phyloP scores from a whole-genome alignment of 2,113 vertebrate genomes.

The Henicopernis longicauda region DNA sequence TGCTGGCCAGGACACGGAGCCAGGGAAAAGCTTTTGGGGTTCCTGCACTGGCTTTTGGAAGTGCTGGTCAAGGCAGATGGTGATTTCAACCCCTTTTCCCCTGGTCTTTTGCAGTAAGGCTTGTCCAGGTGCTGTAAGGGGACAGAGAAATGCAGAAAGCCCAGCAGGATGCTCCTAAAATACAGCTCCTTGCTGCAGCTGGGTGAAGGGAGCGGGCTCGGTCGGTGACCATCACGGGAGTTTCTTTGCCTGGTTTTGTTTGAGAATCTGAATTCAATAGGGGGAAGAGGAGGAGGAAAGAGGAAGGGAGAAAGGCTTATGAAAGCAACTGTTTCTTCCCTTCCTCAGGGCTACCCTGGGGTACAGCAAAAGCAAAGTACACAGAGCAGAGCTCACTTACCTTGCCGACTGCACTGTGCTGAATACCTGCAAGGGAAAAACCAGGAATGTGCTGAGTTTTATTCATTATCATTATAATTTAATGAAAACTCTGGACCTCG shows the following conservation, averaged over 20 bases:
- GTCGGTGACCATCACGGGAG: background rate
- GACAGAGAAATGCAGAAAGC: background rate
- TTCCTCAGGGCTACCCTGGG: background rate
- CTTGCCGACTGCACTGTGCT: background rate
- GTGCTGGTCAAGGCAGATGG: background rate
- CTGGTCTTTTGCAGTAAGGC: rapidly evolving
- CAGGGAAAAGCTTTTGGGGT: background rate
- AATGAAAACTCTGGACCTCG: background rate
- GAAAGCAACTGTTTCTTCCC: background rate
- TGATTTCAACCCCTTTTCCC: background rate
- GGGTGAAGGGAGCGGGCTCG: background rate
- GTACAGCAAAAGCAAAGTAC: background rate
- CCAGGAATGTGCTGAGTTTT: background rate
- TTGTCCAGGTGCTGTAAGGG: background rate
- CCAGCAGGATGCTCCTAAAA: background rate
- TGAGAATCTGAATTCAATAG: background rate
- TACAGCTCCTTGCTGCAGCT: background rate
- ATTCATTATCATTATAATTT: background rate
- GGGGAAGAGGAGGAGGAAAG: background rate
- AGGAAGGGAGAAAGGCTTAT: background rate
- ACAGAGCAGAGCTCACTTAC: background rate
- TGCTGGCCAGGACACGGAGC: rapidly evolving
- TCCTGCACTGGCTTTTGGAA: background rate
- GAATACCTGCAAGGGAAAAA: background rate
- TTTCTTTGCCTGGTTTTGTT: background rate